Conservation (phyloP, 2,797 vertebrate species). For the Delichon dasypus region DNA sequence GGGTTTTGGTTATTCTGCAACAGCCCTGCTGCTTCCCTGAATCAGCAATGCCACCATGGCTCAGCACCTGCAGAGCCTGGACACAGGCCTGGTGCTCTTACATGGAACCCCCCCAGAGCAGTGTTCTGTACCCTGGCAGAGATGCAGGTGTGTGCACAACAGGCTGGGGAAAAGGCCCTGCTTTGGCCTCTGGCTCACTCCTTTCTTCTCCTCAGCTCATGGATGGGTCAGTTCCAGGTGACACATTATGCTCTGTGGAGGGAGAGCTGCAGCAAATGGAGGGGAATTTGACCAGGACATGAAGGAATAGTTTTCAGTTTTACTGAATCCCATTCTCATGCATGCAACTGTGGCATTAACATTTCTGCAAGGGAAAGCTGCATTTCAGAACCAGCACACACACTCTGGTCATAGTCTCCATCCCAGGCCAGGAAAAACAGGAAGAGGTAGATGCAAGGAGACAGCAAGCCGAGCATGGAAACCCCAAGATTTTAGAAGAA, state of each 20-base stretch:
- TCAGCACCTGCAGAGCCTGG: rapidly evolving
- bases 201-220: not conserved
- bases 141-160: not conserved
- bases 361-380: not conserved
- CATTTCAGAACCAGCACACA: not conserved
- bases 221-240: not conserved
- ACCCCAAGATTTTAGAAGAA: not conserved
- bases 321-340: rapidly evolving
- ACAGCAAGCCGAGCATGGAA: rapidly evolving
- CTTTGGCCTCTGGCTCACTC: not conserved
- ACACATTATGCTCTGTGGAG: not conserved
- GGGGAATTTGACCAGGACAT: not conserved
- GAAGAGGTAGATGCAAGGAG: not conserved
- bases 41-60: not conserved
- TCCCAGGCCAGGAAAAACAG: not conserved
- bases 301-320: not conserved
- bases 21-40: not conserved
- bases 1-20: not conserved
- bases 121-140: rapidly evolving
- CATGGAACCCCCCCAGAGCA: not conserved
- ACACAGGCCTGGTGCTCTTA: not conserved
- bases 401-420: not conserved
- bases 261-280: not conserved
- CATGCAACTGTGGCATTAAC: not conserved
- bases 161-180: not conserved